phyloP scores from a whole-genome alignment of 2,888 invertebrate species.

The Brassicogethes aeneus region DNA sequence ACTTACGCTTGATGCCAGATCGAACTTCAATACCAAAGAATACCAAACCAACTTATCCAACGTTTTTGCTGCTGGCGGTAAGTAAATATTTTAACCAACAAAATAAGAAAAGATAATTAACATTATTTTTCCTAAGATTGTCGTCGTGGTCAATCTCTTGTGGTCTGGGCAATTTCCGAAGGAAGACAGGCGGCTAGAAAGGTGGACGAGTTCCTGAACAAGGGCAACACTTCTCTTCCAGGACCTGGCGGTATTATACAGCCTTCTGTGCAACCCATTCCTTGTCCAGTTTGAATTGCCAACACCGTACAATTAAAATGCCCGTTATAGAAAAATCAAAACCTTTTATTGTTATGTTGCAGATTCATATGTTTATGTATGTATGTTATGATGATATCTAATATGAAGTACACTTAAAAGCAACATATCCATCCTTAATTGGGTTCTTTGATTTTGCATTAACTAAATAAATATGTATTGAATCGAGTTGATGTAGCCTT shows the following conservation, averaged over 20 bases:
- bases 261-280: slow-evolving; percentile 27
- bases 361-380: slow-evolving; percentile 4
- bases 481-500: slow-evolving; percentile 12
- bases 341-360: slow-evolving; percentile 7
- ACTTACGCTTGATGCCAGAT: slow-evolving; percentile 79
- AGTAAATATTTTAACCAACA: slow-evolving; percentile 20
- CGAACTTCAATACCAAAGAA: slow-evolving; percentile 85
- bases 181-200: slow-evolving; percentile 96
- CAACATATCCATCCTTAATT: slow-evolving; percentile 8
- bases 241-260: slow-evolving; percentile 84
- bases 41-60: slow-evolving; percentile 83
- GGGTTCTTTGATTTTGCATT: too few relatives aligned
- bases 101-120: neutral
- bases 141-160: slow-evolving; percentile 95
- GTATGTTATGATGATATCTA: neutral
- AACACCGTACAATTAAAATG: neutral
- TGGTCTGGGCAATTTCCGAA: slow-evolving; percentile 98
- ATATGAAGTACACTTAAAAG: slow-evolving; percentile 1
- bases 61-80: slow-evolving; percentile 95
- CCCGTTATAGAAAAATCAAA: neutral
- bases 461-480: neutral
- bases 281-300: slow-evolving; percentile 31
- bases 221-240: slow-evolving; percentile 72
- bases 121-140: slow-evolving; percentile 60
- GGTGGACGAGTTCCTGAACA: slow-evolving; percentile 76